These are phyloP conservation scores for Agrypnus murinus DNA, from an alignment of 2,888 invertebrate genomes.

Conservation along the genomic window DNA sequence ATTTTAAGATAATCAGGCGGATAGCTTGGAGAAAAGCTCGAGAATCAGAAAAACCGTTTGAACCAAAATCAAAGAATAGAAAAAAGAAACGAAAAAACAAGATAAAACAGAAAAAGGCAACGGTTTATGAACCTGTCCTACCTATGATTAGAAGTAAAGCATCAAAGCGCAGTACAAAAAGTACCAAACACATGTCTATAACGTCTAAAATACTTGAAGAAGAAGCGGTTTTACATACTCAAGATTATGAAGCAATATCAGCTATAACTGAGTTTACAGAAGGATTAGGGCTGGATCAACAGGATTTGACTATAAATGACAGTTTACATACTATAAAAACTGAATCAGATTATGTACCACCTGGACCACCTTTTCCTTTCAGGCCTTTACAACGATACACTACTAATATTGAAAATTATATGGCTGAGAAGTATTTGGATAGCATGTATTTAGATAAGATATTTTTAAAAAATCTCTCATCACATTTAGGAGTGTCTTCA, in stretches of 20 bases:
- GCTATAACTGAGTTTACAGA: not conserved
- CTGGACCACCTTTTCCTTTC: slow-evolving; percentile 62
- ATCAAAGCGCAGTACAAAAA: not conserved
- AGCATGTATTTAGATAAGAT: slow-evolving; percentile 70
- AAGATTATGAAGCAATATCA: slow-evolving; percentile 23
- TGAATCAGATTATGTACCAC: slow-evolving; percentile 62
- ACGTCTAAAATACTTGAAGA: not conserved
- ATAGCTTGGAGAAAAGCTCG: slow-evolving; percentile 67
- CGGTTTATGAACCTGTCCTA: slow-evolving; percentile 52
- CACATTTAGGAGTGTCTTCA: slow-evolving; percentile 63
- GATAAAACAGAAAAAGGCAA: slow-evolving; percentile 43
- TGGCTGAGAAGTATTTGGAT: slow-evolving; percentile 71
- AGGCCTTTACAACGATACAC: slow-evolving; percentile 68
- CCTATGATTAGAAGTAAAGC: slow-evolving; percentile 20
- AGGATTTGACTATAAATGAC: slow-evolving; percentile 60
- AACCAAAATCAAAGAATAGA: slow-evolving; percentile 58
- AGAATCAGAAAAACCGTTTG: slow-evolving; percentile 62
- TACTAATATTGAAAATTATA: slow-evolving; percentile 68
- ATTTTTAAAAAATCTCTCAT: slow-evolving; percentile 67
- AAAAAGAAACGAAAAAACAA: slow-evolving; percentile 57
- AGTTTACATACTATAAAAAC: slow-evolving; percentile 63
- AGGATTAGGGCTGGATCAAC: not conserved
- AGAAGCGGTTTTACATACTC: slow-evolving; percentile 15
- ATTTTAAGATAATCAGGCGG: slow-evolving; percentile 68
- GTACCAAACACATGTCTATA: not conserved